A percentile compares a stretch with the other conserved stretches of the same genome.
Conservation (phyloP, 2,113 vertebrate genomes). For the Antechinus stuartii region DNA sequence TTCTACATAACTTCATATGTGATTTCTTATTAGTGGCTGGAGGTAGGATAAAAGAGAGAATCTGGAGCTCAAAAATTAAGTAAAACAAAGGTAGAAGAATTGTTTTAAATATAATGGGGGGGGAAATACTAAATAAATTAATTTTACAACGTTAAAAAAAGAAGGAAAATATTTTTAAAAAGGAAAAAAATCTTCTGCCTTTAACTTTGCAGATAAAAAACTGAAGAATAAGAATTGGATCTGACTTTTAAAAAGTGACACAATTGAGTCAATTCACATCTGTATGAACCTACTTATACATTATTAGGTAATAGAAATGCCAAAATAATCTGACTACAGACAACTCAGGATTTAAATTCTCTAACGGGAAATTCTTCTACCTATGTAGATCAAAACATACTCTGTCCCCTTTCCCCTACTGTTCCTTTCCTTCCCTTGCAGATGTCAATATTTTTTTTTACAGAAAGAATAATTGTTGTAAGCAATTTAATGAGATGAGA, state of each 20-base stretch:
- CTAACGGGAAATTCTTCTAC: not conserved
- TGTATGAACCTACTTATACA: not conserved
- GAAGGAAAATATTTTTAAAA: too few species aligned
- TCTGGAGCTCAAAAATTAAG: too few species aligned
- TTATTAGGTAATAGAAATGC: not conserved
- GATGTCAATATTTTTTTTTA: not conserved
- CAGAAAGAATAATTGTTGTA: not conserved
- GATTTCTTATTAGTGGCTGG: too few species aligned
- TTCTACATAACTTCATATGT: too few species aligned
- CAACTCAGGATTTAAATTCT: not conserved
- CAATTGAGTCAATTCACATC: not conserved
- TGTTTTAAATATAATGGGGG: too few species aligned
- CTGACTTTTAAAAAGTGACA: not conserved
- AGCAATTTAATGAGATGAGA: not conserved
- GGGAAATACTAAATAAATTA: too few species aligned
- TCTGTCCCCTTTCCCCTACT: not conserved
- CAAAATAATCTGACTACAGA: not conserved
- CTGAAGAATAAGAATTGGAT: not conserved
- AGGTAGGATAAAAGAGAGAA: too few species aligned
- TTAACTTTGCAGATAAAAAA: constrained; percentile 25
- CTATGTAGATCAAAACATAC: not conserved
- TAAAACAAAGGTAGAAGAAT: too few species aligned
- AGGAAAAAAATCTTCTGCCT: too few species aligned
- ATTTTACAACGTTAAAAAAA: too few species aligned
- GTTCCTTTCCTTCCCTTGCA: not conserved